Conservation (phyloP, 2,888 invertebrate species). For the Hemicrepidius hirtus region DNA sequence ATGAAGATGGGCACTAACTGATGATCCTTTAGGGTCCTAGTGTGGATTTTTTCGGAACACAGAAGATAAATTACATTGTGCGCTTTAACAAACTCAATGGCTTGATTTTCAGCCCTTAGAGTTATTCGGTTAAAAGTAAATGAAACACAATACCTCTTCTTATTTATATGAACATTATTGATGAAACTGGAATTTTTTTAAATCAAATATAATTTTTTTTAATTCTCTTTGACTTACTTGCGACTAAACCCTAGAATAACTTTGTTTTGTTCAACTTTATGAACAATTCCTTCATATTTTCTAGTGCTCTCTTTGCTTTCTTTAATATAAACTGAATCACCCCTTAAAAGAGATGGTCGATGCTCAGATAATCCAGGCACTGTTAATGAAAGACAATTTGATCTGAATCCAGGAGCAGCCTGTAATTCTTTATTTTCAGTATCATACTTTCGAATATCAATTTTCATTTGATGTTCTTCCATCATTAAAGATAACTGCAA, state of each 20-base stretch:
- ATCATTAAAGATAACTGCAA: conserved; percentile 62
- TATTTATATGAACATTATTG: conserved; percentile 45
- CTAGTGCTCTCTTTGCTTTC: conserved; percentile 40
- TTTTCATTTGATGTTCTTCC: conserved; percentile 65
- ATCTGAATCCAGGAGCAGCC: neutral
- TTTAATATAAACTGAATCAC: conserved; percentile 64
- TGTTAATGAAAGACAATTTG: conserved; percentile 56
- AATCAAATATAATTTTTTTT: too few species aligned
- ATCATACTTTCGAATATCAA: conserved; percentile 64
- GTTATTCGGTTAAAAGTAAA: conserved; percentile 65
- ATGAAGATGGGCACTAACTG: too few species aligned
- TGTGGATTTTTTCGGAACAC: conserved; percentile 56
- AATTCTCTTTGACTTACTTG: conserved; percentile 53
- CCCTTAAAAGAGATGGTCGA: conserved; percentile 65
- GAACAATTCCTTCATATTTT: conserved; percentile 65
- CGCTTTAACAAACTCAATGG: conserved; percentile 58
- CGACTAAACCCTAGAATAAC: conserved; percentile 62
- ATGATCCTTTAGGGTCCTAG: conserved; percentile 20
- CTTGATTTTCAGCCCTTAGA: conserved; percentile 64
- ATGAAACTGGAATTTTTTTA: too few species aligned
- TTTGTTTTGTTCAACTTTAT: conserved; percentile 57
- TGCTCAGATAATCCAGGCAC: conserved; percentile 68
- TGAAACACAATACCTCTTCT: conserved; percentile 61
- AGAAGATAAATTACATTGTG: conserved; percentile 59
- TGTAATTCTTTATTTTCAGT: conserved; percentile 55